phyloP scores from a whole-genome alignment of 2,797 vertebrate genomes.

The Falco concolor region DNA sequence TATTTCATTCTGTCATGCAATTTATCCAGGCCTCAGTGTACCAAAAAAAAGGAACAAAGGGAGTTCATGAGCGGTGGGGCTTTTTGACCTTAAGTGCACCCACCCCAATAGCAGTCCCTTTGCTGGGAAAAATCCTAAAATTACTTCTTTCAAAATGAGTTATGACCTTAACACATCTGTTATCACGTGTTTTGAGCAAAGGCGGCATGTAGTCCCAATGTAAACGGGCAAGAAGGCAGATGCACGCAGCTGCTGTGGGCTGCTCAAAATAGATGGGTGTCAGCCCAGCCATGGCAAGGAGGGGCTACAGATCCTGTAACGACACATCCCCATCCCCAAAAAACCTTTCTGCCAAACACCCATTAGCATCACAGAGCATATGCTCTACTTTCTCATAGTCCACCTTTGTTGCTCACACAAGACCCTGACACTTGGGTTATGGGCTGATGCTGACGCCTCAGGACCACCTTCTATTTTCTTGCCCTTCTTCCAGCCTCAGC shows the following conservation, averaged over 20 bases:
- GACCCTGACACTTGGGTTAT: neutral
- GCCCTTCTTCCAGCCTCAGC: neutral
- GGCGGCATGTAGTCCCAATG: fast-evolving
- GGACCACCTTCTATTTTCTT: neutral
- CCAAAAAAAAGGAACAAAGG: neutral
- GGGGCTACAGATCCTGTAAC: neutral
- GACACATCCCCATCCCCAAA: neutral
- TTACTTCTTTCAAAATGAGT: neutral
- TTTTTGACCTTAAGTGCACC: neutral
- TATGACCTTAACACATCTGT: neutral
- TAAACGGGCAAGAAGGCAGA: neutral
- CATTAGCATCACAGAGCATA: neutral
- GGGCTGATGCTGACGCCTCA: neutral
- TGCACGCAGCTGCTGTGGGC: neutral
- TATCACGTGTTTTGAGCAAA: neutral
- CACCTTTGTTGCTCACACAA: neutral
- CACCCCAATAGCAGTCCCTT: neutral
- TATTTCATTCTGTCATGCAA: neutral
- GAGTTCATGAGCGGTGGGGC: fast-evolving
- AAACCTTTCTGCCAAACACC: fast-evolving
- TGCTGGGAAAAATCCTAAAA: neutral
- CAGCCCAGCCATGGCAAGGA: neutral
- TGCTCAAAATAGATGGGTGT: fast-evolving
- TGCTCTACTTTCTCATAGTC: fast-evolving
- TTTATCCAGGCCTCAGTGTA: neutral